phyloP scores from a whole-genome alignment of 1,140 invertebrate species.

The Euwallacea similis region DNA sequence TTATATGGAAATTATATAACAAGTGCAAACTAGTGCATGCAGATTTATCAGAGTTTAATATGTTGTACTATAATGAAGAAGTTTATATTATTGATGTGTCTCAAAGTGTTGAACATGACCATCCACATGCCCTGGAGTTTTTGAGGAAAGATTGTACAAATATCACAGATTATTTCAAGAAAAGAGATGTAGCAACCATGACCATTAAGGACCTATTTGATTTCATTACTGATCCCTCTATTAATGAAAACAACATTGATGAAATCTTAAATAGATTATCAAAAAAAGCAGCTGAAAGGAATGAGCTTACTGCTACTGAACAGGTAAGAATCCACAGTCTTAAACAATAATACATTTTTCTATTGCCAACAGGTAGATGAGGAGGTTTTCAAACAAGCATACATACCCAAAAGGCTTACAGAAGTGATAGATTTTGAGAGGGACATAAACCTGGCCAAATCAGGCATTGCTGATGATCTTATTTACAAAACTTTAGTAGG shows the following conservation, averaged over 20 bases:
- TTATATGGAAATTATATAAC: constrained; percentile 93
- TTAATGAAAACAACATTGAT: constrained; percentile 83
- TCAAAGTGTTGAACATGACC: constrained; percentile 97
- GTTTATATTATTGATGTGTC: constrained; percentile 96
- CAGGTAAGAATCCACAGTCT: constrained; percentile 53
- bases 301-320: constrained; percentile 68
- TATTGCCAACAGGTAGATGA: constrained; percentile 63
- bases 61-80: constrained; percentile 82
- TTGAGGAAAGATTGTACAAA: constrained; percentile 94
- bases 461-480: constrained; percentile 72
- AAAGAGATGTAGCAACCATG: constrained; percentile 86
- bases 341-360: constrained; percentile 1
- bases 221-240: constrained; percentile 89
- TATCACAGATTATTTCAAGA: constrained; percentile 90
- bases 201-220: constrained; percentile 91
- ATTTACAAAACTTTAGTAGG: constrained; percentile 85
- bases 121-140: constrained; percentile 93
- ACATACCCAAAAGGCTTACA: constrained; percentile 91
- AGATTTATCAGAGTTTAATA: constrained; percentile 96
- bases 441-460: constrained; percentile 79
- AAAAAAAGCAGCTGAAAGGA: constrained; percentile 63
- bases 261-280: constrained; percentile 73
- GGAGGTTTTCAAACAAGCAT: constrained; percentile 92
- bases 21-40: constrained; percentile 94
- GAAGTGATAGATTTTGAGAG: constrained; percentile 91